Percentiles rank a stretch among this genome's conserved stretches.
These are phyloP conservation scores for Drosophila birchii DNA, from an alignment of 2,888 invertebrate species.

Conservation along the genomic window DNA sequence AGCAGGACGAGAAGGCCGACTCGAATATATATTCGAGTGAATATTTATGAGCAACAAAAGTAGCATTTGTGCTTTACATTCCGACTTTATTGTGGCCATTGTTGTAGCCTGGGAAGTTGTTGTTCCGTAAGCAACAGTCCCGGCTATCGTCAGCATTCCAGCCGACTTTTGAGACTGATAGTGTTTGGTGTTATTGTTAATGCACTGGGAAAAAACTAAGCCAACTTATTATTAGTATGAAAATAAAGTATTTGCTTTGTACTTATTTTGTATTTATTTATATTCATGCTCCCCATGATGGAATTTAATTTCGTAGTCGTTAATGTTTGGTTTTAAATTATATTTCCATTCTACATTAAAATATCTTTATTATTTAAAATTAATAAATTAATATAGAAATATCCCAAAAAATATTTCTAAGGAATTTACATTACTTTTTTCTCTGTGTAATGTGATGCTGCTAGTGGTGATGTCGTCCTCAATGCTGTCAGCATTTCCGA, in stretches of 20 bases:
- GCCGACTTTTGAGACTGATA: conserved; percentile 37
- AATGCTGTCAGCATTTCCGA: conserved; percentile 73
- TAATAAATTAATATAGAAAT: too few relatives aligned
- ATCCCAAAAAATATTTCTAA: too few relatives aligned
- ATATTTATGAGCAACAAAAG: conserved; percentile 83
- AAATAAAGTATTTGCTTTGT: neutral
- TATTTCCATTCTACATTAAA: neutral
- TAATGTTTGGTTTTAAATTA: too few relatives aligned
- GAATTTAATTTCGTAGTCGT: neutral
- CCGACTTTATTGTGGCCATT: conserved; percentile 47
- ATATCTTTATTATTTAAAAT: too few relatives aligned
- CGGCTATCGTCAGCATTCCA: conserved; percentile 59
- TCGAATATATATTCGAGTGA: conserved; percentile 76
- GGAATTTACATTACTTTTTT: neutral
- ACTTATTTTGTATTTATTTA: too few relatives aligned
- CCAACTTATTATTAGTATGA: neutral
- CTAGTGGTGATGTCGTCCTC: conserved; percentile 37
- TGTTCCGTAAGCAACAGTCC: conserved; percentile 65
- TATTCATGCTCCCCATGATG: neutral
- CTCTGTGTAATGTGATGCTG: conserved; percentile 51
- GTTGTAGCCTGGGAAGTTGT: conserved; percentile 27
- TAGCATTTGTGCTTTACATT: conserved; percentile 78
- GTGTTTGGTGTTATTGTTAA: neutral
- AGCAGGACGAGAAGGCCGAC: conserved; percentile 12
- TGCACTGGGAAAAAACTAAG: neutral